phyloP scores from a whole-genome alignment of 2,797 vertebrate genomes.

The Sebastes goodei region DNA sequence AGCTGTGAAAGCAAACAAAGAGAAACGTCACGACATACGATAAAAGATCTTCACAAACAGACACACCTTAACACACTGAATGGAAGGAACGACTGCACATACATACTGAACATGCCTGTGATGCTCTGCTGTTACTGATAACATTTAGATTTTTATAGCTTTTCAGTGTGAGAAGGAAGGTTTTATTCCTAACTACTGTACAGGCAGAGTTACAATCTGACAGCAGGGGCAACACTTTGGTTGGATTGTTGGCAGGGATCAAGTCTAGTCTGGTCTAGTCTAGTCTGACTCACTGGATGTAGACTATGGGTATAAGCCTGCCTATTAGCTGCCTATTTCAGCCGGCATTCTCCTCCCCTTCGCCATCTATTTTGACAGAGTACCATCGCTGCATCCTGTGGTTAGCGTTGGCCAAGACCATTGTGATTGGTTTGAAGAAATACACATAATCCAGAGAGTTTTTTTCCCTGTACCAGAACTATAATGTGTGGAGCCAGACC shows the following conservation, averaged over 20 bases:
- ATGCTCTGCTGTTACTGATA: neutral
- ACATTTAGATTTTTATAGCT: neutral
- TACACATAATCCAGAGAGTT: no score
- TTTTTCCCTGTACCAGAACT: no score
- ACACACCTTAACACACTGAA: slow-evolving; percentile 17
- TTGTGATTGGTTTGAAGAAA: no score
- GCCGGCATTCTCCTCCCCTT: no score
- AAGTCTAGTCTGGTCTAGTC: no score
- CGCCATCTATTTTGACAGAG: no score
- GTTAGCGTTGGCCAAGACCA: accelerated
- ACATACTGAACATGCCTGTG: slow-evolving; percentile 27
- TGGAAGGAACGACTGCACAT: slow-evolving; percentile 5
- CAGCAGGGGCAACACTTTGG: neutral
- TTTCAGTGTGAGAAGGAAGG: neutral
- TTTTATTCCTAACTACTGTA: neutral
- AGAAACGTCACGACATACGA: neutral
- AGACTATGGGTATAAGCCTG: no score
- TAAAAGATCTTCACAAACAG: neutral
- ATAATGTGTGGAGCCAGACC: no score
- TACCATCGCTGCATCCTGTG: no score
- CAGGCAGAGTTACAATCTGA: neutral
- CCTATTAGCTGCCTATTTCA: no score
- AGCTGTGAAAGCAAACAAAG: slow-evolving; percentile 80
- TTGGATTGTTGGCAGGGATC: neutral
- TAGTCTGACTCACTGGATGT: no score